phyloP scores from a whole-genome alignment of 2,888 invertebrate genomes.

The Odontocolon sp. region DNA sequence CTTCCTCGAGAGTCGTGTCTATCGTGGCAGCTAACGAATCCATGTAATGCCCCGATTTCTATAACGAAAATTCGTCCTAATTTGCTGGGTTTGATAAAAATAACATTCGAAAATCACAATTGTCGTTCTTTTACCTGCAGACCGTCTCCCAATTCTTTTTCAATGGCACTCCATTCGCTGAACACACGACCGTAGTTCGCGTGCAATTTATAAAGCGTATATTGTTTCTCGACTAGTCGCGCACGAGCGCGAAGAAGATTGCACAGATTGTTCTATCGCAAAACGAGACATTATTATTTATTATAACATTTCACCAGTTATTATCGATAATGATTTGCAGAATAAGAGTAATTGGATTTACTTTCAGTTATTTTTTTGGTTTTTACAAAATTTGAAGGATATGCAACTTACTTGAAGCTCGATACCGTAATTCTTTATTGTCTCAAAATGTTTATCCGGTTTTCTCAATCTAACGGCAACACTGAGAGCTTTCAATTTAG shows the following conservation, averaged over 20 bases:
- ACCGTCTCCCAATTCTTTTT: slow-evolving; percentile 91
- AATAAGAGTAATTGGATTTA: too few relatives aligned
- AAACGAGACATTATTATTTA: slow-evolving; percentile 52
- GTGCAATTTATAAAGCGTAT: slow-evolving; percentile 90
- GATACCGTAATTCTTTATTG: slow-evolving; percentile 88
- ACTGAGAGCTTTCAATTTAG: slow-evolving; percentile 88
- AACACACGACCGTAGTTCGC: slow-evolving; percentile 91
- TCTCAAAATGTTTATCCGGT: slow-evolving; percentile 88
- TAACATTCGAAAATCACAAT: neutral
- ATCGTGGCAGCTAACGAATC: slow-evolving; percentile 89
- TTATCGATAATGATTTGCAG: too few relatives aligned
- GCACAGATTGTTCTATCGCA: slow-evolving; percentile 75
- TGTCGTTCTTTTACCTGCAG: slow-evolving; percentile 82
- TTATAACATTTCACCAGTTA: too few relatives aligned
- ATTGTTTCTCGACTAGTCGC: slow-evolving; percentile 88
- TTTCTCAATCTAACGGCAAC: slow-evolving; percentile 88
- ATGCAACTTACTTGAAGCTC: slow-evolving; percentile 84
- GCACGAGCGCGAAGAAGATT: slow-evolving; percentile 82
- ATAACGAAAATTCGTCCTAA: slow-evolving; percentile 36
- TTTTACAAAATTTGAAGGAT: too few relatives aligned
- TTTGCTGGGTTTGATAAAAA: neutral
- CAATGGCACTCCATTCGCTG: slow-evolving; percentile 93
- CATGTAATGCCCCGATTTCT: slow-evolving; percentile 84
- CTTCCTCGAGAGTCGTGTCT: slow-evolving; percentile 89
- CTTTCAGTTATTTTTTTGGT: too few relatives aligned